These are phyloP conservation scores for Hydrozoanthus tunicans DNA, from an alignment of 64 coral and sea anemone species.

Conservation along the genomic window DNA sequence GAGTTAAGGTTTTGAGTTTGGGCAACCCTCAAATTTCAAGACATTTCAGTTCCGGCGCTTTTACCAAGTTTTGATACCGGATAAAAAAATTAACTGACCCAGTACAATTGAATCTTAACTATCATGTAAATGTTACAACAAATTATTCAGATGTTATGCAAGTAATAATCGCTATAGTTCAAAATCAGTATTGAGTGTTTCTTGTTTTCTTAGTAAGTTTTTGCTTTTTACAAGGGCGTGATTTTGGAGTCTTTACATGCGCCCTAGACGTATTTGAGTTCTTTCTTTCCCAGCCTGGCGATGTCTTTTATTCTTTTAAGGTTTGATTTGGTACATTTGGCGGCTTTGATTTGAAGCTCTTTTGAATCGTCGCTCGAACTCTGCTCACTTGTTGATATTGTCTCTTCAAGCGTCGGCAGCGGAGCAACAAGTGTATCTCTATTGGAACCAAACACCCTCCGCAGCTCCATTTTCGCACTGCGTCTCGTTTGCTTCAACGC, in stretches of 20 bases:
- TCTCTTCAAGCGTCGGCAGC: not conserved
- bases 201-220: too few species aligned
- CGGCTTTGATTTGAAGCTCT: not conserved
- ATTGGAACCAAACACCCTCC: constrained; percentile 26
- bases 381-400: not conserved
- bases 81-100: too few species aligned
- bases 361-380: not conserved
- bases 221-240: not conserved
- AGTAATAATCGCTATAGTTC: too few species aligned
- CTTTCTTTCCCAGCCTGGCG: constrained; percentile 20
- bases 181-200: too few species aligned
- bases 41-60: too few species aligned
- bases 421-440: not conserved
- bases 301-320: constrained; percentile 21
- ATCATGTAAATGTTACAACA: too few species aligned
- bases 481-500: constrained; percentile 16
- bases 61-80: too few species aligned
- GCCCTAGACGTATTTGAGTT: not conserved
- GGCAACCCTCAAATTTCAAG: too few species aligned
- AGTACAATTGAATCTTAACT: too few species aligned
- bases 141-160: too few species aligned
- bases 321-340: constrained; percentile 5
- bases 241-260: not conserved
- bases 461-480: constrained; percentile 23
- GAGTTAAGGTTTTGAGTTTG: too few species aligned